These are phyloP conservation scores for Proterorhinus semilunaris DNA, from an alignment of 2,113 vertebrate species.

Conservation along the genomic window DNA sequence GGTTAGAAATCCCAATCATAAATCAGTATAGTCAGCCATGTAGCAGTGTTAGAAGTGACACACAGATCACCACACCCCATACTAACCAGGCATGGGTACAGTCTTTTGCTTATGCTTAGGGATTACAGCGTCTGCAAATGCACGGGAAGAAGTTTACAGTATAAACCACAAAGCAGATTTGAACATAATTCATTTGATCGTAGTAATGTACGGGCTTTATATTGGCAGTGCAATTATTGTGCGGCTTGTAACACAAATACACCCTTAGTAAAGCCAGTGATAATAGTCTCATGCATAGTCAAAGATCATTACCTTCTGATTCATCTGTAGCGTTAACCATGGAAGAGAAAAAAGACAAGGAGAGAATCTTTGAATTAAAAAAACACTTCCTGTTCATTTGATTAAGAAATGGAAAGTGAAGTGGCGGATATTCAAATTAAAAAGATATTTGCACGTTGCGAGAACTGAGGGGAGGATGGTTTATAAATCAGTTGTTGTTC, in stretches of 20 bases:
- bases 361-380: conserved; percentile 57
- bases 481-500: not conserved
- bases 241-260: conserved; percentile 14
- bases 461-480: conserved; percentile 7
- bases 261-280: conserved; percentile 23
- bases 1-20: not conserved
- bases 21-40: conserved; percentile 51
- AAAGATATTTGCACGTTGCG: conserved; percentile 39
- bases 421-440: conserved; percentile 14
- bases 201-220: not conserved
- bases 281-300: conserved; percentile 67
- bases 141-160: conserved; percentile 29
- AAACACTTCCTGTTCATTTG: conserved; percentile 32
- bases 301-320: conserved; percentile 93
- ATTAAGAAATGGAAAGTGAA: conserved; percentile 29
- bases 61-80: conserved; percentile 30
- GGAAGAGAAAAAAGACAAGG: conserved; percentile 78
- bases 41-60: conserved; percentile 4
- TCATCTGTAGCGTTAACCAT: conserved; percentile 88
- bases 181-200: not conserved
- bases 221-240: not conserved
- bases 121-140: conserved; percentile 47
- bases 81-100: conserved; percentile 59
- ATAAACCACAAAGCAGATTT: conserved; percentile 15
- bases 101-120: conserved; percentile 51